Base-by-base conservation (phyloP, 1,140 invertebrate species). In the Akabosia matsudoensis region DNA sequence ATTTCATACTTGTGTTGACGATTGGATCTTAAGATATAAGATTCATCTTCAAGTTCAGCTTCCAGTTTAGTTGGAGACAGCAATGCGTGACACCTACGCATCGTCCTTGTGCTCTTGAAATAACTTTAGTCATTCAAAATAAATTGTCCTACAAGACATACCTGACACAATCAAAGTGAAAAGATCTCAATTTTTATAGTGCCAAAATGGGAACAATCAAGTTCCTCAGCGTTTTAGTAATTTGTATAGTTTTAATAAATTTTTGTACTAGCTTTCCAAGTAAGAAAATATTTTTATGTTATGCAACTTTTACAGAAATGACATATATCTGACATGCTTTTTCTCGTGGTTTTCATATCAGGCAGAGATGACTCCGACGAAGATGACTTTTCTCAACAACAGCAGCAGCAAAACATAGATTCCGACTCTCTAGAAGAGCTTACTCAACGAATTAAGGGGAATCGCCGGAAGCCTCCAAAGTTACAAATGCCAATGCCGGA, bases 301-400 rank as follows among this genome's bases (percentile, higher is more conserved):
- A n/a, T 51, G 45, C 10, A 51, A 51, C 10, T 13, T 51, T 10
- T 51, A 51, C n/a, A 51, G 45, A 51, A 51, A 51, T 51, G 45
- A 51, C 10, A 13, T n/a, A 51, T 13, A 51, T n/a, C n/a, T n/a
- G n/a, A n/a, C n/a, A 67, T 67, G 10, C 31, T 67, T 67, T 31
- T 30, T 16, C 10, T 2, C 4, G 10, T 67, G 3, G n/a, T n/a
- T 14, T 14, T 14, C n/a, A 28, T 30, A 26, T n/a, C 4, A 72
- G 70, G 37, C 13, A 30, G 10, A 37, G 37, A 52, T 30, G 52
- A 10, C n/a, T 71, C 18, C 1, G n/a, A 7, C 13, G 73, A 77
- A 33, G 76, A 77, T 31, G 76, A 75, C 51, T n/a, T 4, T 45
- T 2, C 45, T 18, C 72, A 74, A 34, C 74, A 76, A 72, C 78